phyloP scores from a whole-genome alignment of 1,140 invertebrate genomes.

The Apolygus lucorum region DNA sequence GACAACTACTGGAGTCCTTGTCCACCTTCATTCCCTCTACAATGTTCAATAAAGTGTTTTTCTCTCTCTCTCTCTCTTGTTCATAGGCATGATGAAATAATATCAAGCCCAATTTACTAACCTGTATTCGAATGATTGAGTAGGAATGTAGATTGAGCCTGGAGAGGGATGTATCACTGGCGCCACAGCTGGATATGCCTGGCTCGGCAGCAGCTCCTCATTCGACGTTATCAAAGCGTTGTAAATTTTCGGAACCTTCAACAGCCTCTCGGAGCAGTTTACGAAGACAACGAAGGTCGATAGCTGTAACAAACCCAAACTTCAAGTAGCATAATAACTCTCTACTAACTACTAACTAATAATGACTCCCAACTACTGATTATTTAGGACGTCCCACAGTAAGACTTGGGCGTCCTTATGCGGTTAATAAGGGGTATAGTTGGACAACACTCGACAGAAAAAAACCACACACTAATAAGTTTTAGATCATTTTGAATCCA shows the following conservation, averaged over 20 bases:
- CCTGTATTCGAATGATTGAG: neutral
- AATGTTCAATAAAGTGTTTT: too few relatives aligned
- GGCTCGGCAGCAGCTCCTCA: constrained; percentile 59
- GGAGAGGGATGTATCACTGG: constrained; percentile 37
- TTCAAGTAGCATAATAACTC: too few relatives aligned
- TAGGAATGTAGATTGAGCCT: constrained; percentile 7
- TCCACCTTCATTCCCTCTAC: too few relatives aligned
- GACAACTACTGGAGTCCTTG: too few relatives aligned
- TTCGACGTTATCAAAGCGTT: constrained; percentile 66
- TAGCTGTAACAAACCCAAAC: neutral
- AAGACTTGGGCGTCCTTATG: neutral
- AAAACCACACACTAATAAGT: too few relatives aligned
- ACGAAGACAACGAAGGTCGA: neutral
- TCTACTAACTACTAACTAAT: too few relatives aligned
- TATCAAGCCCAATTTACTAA: neutral
- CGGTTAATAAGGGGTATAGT: neutral
- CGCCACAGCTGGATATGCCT: constrained; percentile 50
- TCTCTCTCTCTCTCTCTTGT: too few relatives aligned
- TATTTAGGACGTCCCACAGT: neutral
- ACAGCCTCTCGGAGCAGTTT: constrained; percentile 32
- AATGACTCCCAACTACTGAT: neutral
- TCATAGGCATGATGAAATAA: neutral
- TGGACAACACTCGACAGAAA: neutral
- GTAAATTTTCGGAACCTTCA: constrained; percentile 57
- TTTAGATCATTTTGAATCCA: too few relatives aligned